Conservation (phyloP, 1,140 invertebrate genomes). For the Drosophila aff. region DNA sequence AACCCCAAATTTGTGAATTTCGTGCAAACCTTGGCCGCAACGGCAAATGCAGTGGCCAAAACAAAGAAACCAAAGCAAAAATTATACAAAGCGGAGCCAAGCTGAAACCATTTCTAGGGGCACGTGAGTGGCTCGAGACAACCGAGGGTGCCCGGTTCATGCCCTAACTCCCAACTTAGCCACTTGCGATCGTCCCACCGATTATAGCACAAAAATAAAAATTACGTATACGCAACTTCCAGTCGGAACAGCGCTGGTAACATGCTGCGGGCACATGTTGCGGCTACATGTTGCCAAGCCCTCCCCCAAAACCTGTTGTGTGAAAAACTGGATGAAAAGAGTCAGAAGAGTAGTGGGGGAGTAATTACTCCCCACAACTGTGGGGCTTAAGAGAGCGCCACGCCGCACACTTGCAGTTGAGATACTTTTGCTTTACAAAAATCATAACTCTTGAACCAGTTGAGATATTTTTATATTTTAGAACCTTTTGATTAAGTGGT, state of each 20-base stretch:
- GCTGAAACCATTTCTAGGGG: neutral
- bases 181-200: constrained; percentile 22
- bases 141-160: neutral
- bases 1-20: constrained; percentile 28
- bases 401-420: neutral
- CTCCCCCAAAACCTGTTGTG: constrained; percentile 33
- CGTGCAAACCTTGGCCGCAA: constrained; percentile 23
- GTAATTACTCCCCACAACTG: too few species aligned
- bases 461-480: too few species aligned
- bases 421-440: too few species aligned
- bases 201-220: constrained; percentile 31
- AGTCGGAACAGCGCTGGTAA: neutral
- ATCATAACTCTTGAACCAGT: too few species aligned
- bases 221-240: constrained; percentile 62
- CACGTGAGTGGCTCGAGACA: constrained; percentile 16
- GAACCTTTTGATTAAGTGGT: too few species aligned
- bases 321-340: constrained; percentile 7
- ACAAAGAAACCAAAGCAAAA: neutral
- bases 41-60: constrained; percentile 25
- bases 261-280: constrained; percentile 56
- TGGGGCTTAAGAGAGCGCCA: constrained; percentile 31
- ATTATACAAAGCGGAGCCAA: neutral
- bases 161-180: constrained; percentile 12
- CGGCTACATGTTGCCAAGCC: constrained; percentile 23
- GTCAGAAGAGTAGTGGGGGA: constrained; percentile 4